Evolutionary conservation across 2,888 invertebrate genomes (phyloP), one percentile per base, ranked within the genome.

Genomic region (Noctua fimbriata): DNA sequence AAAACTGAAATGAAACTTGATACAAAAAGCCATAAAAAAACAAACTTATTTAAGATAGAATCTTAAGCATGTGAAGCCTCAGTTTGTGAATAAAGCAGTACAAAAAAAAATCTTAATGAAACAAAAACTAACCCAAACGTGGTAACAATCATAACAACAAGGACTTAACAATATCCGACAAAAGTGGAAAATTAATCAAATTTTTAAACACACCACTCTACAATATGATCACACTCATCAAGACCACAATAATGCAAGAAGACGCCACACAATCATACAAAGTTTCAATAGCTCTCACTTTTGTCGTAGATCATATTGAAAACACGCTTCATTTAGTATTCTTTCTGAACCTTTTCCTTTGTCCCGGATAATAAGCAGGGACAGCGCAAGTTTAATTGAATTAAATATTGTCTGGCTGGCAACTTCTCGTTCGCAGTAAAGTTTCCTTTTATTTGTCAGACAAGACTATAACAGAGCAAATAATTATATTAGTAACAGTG

Each of bases 331-430:
- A 87, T 88, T 85, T 76, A 73, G 14, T 73, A 89, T 87, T 89
- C 88, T 89, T 88, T 87, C 82, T 83, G 81, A 85, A 83, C 77
- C 79, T 79, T 75, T 83, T 63, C 76, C 75, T 86, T 89, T 90
- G 88, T 87, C 79, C 79, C 18, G 83, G 81, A 90, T 87, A 89
- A 87, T 89, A 90, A 89, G 82, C 83, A 72, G 67, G 63, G 80
- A 87, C 86, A 85, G 87, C 79, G 78, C 88, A 86, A 89, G 79
- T 91, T 90, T 92, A 89, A 89, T 89, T 89, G 83, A 92, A 92
- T 92, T 92, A 92, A 91, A 92, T 89, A 90, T 90, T 89, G 89
- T 89, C 89, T 89, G 88, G 87, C 89, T 85, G 72, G 79, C 65
- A 83, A 85, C 75, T 87, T 78, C 71, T 82, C 85, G 75, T 86